Evolutionary conservation across 1,140 invertebrate genomes (phyloP), one percentile per base, ranked within the genome.

Genomic region (Copidosoma floridanum): DNA sequence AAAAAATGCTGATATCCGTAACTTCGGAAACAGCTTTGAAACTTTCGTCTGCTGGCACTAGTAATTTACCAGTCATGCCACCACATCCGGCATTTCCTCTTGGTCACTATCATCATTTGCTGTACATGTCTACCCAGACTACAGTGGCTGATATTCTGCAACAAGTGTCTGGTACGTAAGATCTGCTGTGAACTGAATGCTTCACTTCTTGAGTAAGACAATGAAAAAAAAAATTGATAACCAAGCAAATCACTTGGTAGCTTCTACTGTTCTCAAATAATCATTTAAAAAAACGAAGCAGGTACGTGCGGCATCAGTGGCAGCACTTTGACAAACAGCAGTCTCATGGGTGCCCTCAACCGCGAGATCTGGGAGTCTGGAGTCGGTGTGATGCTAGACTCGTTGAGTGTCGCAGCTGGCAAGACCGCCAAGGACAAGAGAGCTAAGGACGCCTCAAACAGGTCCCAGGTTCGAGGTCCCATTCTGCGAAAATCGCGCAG

Each of bases 371-470:
- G 80, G 74, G 81, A 83, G 66, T 72, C 81, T 4, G 80, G 80
- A 32, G 72, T 84, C 54, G 79, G 82, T 8, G 76, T 85, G 37
- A 80, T 85, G 44, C 77, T 79, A 2, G 86, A 88, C 61, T 77
- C 82, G 16, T 77, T 94, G 3, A 90, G 88, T 59, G 85, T 91
- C 26, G 89, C 89, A 14, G 91, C 91, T 44, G 91, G 90, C 43
- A 88, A 89, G 56, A 89, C 88, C 3, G 90, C 89, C 35, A 91
- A 91, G 77, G 91, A 92, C 73, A 93, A 93, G 77, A 84, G 90
- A 40, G 83, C 87, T 24, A 92, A 91, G 68, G 89, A 91, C 72
- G 86, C 85, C 1, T 89, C 88, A 64, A 89, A 88, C 68, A 74
- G 76, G 27, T 75, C 76, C 2, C 76, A 80, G 62, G 73, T 71